Evolutionary conservation across 2,888 invertebrate genomes (phyloP).

Genomic region (Leucania comma): DNA sequence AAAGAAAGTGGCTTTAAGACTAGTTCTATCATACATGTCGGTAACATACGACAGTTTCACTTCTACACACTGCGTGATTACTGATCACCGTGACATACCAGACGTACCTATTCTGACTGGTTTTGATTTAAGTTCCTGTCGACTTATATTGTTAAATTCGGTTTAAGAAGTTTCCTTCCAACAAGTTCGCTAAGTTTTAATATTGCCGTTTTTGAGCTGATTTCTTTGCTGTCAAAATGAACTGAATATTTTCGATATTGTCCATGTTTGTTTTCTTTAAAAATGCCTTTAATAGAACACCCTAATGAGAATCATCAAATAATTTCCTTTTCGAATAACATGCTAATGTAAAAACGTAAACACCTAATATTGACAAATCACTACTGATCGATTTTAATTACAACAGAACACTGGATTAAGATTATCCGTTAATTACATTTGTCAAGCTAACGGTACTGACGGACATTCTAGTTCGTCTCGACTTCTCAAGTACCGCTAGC

Average conservation of each 20-base stretch:
- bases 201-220: background rate
- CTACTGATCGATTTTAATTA: constrained; percentile 47
- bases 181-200: background rate
- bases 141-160: background rate
- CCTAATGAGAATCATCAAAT: background rate
- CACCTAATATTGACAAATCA: constrained; percentile 34
- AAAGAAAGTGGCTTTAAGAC: constrained; percentile 66
- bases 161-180: background rate
- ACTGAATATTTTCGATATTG: background rate
- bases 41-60: constrained; percentile 67
- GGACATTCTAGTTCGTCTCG: constrained; percentile 85
- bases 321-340: constrained; percentile 9
- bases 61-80: constrained; percentile 60
- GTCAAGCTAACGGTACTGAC: constrained; percentile 84
- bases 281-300: background rate
- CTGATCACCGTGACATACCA: constrained; percentile 53
- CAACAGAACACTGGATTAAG: constrained; percentile 65
- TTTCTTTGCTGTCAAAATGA: background rate
- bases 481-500: constrained; percentile 79
- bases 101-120: constrained; percentile 17
- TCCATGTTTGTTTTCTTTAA: background rate
- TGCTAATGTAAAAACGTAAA: constrained; percentile 15
- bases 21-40: constrained; percentile 62
- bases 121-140: constrained; percentile 22
- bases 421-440: constrained; percentile 83